phyloP scores from a whole-genome alignment of 37 sponge, comb jelly and placozoan genomes.

The Halisarca cf. caerulea region DNA sequence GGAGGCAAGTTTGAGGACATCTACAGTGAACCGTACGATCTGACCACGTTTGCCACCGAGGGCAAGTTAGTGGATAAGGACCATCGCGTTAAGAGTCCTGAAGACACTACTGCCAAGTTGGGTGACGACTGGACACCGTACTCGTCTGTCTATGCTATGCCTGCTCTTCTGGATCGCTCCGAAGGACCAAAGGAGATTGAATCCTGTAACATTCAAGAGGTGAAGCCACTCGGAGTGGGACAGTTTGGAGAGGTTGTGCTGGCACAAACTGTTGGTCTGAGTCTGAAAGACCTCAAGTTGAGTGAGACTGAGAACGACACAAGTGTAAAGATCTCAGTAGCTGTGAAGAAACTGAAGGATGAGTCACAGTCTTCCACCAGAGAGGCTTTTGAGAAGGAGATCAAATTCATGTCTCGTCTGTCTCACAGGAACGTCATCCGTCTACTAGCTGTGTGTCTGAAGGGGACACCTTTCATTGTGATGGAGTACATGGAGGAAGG shows the following conservation, averaged over 20 bases:
- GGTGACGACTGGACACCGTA: conserved; percentile 46
- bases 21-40: conserved; percentile 27
- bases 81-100: not conserved
- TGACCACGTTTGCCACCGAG: not conserved
- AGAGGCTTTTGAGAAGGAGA: conserved; percentile 73
- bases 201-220: conserved; percentile 26
- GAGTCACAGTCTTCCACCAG: conserved; percentile 18
- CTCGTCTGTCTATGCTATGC: conserved; percentile 66
- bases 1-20: conserved; percentile 16
- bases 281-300: conserved; percentile 49
- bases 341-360: conserved; percentile 68
- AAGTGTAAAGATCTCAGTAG: conserved; percentile 45
- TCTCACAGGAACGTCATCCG: conserved; percentile 63
- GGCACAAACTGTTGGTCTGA: conserved; percentile 61
- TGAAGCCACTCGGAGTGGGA: conserved; percentile 61
- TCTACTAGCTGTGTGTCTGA: conserved; percentile 62
- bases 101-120: not conserved
- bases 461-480: conserved; percentile 54
- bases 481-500: conserved; percentile 96
- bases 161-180: conserved; percentile 6
- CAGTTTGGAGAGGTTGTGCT: conserved; percentile 85
- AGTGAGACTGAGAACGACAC: conserved; percentile 22
- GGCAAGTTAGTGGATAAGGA: not conserved
- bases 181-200: conserved; percentile 9
- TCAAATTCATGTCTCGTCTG: conserved; percentile 81